Conservation (phyloP, 2,888 invertebrate species). For the Aplocera efformata region DNA sequence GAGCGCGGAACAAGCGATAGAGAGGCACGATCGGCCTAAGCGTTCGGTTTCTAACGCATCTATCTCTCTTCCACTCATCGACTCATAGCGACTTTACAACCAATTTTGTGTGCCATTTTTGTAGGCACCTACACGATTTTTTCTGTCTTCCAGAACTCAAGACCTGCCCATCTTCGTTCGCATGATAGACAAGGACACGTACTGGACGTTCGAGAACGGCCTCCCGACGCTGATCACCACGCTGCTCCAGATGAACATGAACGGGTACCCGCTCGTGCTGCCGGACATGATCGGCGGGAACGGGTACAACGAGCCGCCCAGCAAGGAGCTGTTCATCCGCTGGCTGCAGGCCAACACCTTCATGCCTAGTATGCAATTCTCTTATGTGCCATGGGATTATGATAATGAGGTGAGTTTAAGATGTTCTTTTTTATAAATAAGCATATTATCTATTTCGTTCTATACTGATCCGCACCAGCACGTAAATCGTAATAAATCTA, state of each 20-base stretch:
- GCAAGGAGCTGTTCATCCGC: constrained; percentile 84
- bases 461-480: no score
- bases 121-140: no score
- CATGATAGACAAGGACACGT: constrained; percentile 87
- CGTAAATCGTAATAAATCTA: no score
- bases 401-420: constrained; percentile 73
- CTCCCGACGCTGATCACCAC: constrained; percentile 86
- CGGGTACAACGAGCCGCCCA: constrained; percentile 69
- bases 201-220: constrained; percentile 84
- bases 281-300: constrained; percentile 89
- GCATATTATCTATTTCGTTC: no score
- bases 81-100: no score
- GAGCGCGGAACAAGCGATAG: no score
- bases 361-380: constrained; percentile 90
- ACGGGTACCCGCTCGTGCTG: constrained; percentile 86
- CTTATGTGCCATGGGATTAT: constrained; percentile 89
- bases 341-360: constrained; percentile 89
- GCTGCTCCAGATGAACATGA: constrained; percentile 81
- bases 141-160: constrained; percentile 83
- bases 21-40: no score
- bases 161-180: constrained; percentile 84
- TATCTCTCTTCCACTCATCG: no score
- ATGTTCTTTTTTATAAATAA: no score
- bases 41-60: no score
- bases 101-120: no score